phyloP scores from a whole-genome alignment of 2,113 vertebrate genomes.

The Gallinago undulata region DNA sequence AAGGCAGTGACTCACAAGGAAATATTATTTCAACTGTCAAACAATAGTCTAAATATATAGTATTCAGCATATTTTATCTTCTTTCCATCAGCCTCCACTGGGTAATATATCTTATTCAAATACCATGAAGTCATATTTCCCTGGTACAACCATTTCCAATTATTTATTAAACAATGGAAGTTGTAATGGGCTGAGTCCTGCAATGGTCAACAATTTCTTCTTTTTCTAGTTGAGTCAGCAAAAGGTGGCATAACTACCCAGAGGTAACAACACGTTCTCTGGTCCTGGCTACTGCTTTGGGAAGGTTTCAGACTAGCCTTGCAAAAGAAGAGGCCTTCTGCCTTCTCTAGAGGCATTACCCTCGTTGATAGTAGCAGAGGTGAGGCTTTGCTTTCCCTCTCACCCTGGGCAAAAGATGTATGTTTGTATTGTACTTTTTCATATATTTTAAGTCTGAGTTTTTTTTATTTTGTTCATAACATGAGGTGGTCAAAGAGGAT shows the following conservation, averaged over 20 bases:
- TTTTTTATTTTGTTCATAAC: neutral
- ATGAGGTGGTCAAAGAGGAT: neutral
- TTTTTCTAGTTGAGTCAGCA: neutral
- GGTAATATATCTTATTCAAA: slow-evolving; percentile 36
- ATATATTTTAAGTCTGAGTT: neutral
- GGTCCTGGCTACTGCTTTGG: neutral
- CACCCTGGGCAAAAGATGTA: neutral
- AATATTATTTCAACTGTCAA: slow-evolving; percentile 13
- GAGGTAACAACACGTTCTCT: neutral
- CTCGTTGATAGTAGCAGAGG: neutral
- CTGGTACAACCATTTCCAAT: slow-evolving; percentile 35
- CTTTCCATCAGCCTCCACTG: slow-evolving; percentile 12
- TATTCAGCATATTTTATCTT: slow-evolving; percentile 43
- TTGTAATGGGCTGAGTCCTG: neutral
- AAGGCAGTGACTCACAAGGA: slow-evolving; percentile 42
- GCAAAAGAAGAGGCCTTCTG: neutral
- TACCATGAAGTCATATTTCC: slow-evolving; percentile 37
- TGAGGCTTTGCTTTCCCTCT: neutral
- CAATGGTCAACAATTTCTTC: neutral
- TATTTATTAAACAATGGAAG: slow-evolving; percentile 36
- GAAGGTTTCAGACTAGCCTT: neutral
- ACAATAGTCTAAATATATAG: slow-evolving; percentile 38
- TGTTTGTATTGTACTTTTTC: neutral
- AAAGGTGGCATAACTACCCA: neutral
- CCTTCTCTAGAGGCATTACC: neutral